Base-by-base conservation (phyloP, 2,113 vertebrate genomes). In the Corynorhinus townsendii region DNA sequence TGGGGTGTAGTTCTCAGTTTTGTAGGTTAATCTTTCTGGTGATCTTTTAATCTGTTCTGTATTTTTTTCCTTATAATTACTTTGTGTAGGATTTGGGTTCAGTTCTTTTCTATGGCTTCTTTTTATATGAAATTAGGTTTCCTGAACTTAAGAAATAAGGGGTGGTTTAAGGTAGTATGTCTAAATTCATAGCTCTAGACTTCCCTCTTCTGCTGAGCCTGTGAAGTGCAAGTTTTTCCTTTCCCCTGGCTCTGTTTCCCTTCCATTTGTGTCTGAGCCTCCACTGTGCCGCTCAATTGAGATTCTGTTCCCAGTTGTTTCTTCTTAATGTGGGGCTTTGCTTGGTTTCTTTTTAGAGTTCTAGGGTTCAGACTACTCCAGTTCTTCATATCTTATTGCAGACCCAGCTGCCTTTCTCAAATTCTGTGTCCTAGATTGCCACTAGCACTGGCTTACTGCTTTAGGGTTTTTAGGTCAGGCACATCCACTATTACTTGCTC, bases 401-500 rank as follows among this genome's bases (percentile, higher is more conserved):
- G 4, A 83, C 30, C 40, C 47, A 7, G n/a, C 47, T 69, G 26
- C 84, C 66, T 68, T 86, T 84, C 71, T 94, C 64, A 30, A 7
- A 52, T 79, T 71, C 47, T 3, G 69, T 86, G 89, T 64, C 81
- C 84, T 93, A 47, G 81, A 75, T 75, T 92, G 68, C 49, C 30
- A 11, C 24, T n/a, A 86, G 45, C 83, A 30, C 75, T 17, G 17
- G 2, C 56, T 92, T 54, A 24, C 87, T 81, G 68, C 66, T 91
- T 69, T 81, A 43, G 45, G 56, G 33, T 75, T 94, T 95, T 88
- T 76, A 92, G 92, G 72, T 94, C 72, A 84, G 11, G 87, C 35
- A 73, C 16, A 56, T 87, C 17, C 30, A 22, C 38, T 38, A 7
- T 40, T 73, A 12, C 68, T 54, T 90, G 35, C 54, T 89, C n/a